These are phyloP conservation scores for Loris lydekkerianus DNA, from an alignment of 2,797 vertebrate genomes.

Conservation along the genomic window DNA sequence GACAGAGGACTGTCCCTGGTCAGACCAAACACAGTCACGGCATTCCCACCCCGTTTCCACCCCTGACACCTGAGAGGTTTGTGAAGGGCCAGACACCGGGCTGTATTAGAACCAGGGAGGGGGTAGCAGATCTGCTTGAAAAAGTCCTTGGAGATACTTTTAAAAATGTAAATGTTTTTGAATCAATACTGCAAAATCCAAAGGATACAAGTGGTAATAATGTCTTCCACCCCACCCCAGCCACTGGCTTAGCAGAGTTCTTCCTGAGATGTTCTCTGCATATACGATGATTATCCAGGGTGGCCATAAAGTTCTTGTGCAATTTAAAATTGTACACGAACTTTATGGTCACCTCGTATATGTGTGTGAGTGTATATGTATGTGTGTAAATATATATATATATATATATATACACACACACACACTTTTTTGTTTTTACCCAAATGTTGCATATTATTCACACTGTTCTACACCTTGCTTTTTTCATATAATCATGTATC, in stretches of 20 bases:
- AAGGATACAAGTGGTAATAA: constrained; percentile 6
- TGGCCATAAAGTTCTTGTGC: too few species aligned
- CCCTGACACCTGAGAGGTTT: fast-evolving
- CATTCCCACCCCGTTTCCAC: background rate
- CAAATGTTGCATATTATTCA: background rate
- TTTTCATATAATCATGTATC: background rate
- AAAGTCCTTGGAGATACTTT: background rate
- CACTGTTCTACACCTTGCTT: background rate
- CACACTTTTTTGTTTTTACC: background rate
- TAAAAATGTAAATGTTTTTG: constrained; percentile 2
- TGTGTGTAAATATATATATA: too few species aligned
- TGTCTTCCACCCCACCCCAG: too few species aligned
- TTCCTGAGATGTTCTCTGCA: background rate
- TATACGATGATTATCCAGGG: too few species aligned
- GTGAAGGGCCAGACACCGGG: background rate
- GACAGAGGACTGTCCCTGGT: background rate
- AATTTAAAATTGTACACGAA: too few species aligned
- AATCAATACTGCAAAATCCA: background rate
- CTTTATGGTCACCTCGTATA: too few species aligned
- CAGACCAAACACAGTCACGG: fast-evolving
- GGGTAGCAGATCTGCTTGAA: background rate
- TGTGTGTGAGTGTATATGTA: too few species aligned
- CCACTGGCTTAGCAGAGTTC: background rate
- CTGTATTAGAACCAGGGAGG: background rate
- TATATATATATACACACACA: too few species aligned